A percentile compares a stretch with the other conserved stretches of the same genome.
phyloP scores from a whole-genome alignment of 2,797 vertebrate species.

The Chloroceryle inda region DNA sequence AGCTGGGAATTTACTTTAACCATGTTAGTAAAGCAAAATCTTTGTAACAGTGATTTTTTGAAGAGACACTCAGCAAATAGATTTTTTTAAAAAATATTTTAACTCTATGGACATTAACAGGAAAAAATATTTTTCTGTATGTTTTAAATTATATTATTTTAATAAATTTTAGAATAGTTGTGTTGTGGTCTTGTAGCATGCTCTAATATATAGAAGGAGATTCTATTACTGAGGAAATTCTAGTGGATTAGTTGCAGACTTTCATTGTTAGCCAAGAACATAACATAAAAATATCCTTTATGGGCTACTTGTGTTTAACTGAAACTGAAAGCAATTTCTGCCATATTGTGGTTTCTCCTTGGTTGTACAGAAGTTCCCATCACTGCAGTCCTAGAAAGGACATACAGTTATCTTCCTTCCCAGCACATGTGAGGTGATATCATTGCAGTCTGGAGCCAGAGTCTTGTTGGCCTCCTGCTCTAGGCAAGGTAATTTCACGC shows the following conservation, averaged over 20 bases:
- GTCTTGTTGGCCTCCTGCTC: not conserved
- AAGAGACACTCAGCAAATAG: not conserved
- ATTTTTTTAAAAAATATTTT: not conserved
- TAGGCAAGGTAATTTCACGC: not conserved
- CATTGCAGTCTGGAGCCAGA: not conserved
- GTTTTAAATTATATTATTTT: not conserved
- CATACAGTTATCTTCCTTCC: not conserved
- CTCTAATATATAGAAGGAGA: not conserved
- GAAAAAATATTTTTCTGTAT: not conserved
- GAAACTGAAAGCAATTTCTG: not conserved
- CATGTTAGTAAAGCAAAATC: not conserved
- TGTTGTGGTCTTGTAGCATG: not conserved
- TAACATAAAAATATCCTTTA: not conserved
- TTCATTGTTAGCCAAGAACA: not conserved
- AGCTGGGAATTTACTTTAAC: not conserved
- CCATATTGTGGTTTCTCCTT: fast-evolving
- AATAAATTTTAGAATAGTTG: not conserved
- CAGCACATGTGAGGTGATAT: fast-evolving
- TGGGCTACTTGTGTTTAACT: not conserved
- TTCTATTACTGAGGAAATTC: not conserved
- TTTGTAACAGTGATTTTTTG: not conserved
- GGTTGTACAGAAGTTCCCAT: not conserved
- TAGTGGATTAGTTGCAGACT: not conserved
- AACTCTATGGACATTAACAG: not conserved
- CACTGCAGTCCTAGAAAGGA: not conserved